phyloP scores from a whole-genome alignment of 2,797 vertebrate genomes.

The Danio tinwini region DNA sequence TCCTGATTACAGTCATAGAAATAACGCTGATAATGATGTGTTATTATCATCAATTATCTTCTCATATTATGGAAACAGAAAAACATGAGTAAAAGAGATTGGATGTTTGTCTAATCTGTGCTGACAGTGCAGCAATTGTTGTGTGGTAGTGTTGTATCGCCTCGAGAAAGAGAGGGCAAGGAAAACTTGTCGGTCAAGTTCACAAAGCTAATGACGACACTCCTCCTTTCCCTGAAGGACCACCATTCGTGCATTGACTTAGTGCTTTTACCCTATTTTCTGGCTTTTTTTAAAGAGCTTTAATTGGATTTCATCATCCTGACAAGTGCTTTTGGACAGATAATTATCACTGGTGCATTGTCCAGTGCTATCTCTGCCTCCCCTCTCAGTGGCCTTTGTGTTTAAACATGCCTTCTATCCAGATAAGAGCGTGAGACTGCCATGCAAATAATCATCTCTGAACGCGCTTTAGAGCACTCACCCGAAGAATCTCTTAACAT shows the following conservation, averaged over 20 bases:
- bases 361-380: slow-evolving; percentile 49
- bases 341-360: slow-evolving; percentile 63
- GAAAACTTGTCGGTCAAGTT: not conserved
- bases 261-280: slow-evolving; percentile 55
- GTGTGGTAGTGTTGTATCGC: not conserved
- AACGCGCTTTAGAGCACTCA: slow-evolving; percentile 36
- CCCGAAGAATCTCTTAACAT: slow-evolving; percentile 37
- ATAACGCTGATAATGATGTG: slow-evolving; percentile 37
- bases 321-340: slow-evolving; percentile 62
- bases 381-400: slow-evolving; percentile 46
- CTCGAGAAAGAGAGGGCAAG: not conserved
- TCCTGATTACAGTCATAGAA: slow-evolving; percentile 36
- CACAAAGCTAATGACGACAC: slow-evolving; percentile 23
- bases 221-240: slow-evolving; percentile 23
- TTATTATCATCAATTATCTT: slow-evolving; percentile 43
- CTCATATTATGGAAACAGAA: slow-evolving; percentile 29
- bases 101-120: slow-evolving; percentile 24
- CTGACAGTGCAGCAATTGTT: not conserved
- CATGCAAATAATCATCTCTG: slow-evolving; percentile 55
- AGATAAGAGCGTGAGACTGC: slow-evolving; percentile 50
- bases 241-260: slow-evolving; percentile 45
- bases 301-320: slow-evolving; percentile 65
- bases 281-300: slow-evolving; percentile 57
- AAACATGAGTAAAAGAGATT: slow-evolving; percentile 32
- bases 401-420: slow-evolving; percentile 53